Base-by-base conservation (phyloP, 2,797 vertebrate genomes). In the Prionace glauca region DNA sequence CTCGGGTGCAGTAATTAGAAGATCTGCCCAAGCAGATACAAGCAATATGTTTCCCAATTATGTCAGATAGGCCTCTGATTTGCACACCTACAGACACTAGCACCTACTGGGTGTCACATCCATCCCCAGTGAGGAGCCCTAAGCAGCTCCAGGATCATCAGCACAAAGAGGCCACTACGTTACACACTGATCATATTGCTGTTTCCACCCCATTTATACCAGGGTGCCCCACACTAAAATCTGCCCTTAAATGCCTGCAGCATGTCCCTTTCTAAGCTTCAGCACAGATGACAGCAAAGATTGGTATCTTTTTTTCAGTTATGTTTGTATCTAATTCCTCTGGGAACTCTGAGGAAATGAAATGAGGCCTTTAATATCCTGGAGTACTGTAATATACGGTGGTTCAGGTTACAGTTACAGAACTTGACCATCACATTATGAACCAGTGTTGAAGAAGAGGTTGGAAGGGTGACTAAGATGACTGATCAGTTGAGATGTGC, bases 311-410 rank as follows among this genome's bases (percentile, higher is more conserved):
- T 50, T 90, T 56, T 60, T 62, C n/a, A 72, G 69, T 5, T 56
- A 32, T 94, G 20, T 77, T 95, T 94, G 41, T 56, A 72, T 16
- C 41, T 60, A 77, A 77, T 95, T 74, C 11, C 50, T 74, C 71
- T 56, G 24, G 45, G 69, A 32, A 1, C 24, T 60, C 71, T 77
- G 71, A 56, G 1, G 22, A 95, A 77, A 77, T 95, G 32, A 95
- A 95, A 56, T 94, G 69, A 94, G 71, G 45, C 45, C 71, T 12
- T 95, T 50, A 95, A 77, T 71, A 77, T 95, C 11, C 65, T 92
- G 65, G 41, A 92, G n/a, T 69, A 67, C 62, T 10, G n/a, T 50
- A 74, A 95, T 56, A 74, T 50, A 74, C 56, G 41, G 56, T 77
- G 45, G 29, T 26, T 77, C 56, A 91, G 88, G 56, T 72, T 77